A percentile compares a stretch with the other conserved stretches of the same genome.
These are phyloP conservation scores for Gymnoscopelus microlampas DNA, from an alignment of 2,797 vertebrate genomes.

Conservation along the genomic window DNA sequence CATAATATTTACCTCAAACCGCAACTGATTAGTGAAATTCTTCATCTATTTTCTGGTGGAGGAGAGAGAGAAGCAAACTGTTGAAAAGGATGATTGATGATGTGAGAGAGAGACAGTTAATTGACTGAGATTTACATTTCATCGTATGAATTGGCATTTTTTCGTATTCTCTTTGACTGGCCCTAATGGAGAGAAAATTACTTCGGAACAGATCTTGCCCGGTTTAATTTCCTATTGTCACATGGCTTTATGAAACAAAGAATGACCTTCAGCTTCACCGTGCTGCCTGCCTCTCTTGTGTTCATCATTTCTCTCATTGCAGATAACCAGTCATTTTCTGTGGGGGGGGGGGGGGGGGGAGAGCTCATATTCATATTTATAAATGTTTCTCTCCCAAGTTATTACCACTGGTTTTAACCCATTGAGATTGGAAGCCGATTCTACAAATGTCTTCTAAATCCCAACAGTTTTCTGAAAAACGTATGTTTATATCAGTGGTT, in stretches of 20 bases:
- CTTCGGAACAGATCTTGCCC: conserved; percentile 69
- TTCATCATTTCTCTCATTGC: conserved; percentile 67
- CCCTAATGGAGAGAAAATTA: conserved; percentile 79
- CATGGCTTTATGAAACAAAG: conserved; percentile 69
- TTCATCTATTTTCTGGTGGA: conserved; percentile 5
- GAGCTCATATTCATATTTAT: too few relatives aligned
- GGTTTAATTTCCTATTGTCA: conserved; percentile 72
- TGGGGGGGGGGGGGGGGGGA: too few relatives aligned
- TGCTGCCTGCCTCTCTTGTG: conserved; percentile 57
- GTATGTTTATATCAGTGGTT: too few relatives aligned
- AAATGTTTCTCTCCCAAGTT: too few relatives aligned
- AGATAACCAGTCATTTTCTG: conserved; percentile 50
- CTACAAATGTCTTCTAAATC: too few relatives aligned
- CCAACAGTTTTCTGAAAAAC: too few relatives aligned
- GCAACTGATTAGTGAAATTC: background rate
- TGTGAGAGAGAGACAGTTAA: conserved; percentile 28
- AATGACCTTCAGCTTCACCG: conserved; percentile 72
- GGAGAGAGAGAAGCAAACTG: background rate
- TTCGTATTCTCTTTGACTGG: conserved; percentile 77
- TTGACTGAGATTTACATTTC: conserved; percentile 53
- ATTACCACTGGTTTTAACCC: too few relatives aligned
- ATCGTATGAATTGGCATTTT: conserved; percentile 66
- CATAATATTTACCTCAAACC: background rate
- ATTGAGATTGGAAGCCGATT: too few relatives aligned
- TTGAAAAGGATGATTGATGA: conserved; percentile 46